Conservation (phyloP, 2,113 vertebrate genomes). For the Phalacrocorax pelagicus region DNA sequence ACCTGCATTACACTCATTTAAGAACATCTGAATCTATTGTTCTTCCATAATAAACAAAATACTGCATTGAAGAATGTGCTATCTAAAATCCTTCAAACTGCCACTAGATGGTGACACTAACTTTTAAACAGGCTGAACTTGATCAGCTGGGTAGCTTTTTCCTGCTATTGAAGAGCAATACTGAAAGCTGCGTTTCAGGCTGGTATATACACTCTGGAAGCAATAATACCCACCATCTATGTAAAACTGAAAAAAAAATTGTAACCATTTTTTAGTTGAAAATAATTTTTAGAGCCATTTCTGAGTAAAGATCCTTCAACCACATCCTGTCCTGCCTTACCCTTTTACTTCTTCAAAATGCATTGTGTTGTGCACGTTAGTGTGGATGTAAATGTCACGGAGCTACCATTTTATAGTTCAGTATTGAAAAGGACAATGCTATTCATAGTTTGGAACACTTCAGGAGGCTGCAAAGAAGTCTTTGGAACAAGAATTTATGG, state of each 20-base stretch:
- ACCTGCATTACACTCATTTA: too few relatives aligned
- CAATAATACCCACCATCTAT: not conserved
- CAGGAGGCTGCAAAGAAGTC: not conserved
- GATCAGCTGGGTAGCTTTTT: not conserved
- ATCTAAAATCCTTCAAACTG: not conserved
- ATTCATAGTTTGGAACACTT: not conserved
- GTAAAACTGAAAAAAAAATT: not conserved
- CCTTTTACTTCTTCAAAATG: not conserved
- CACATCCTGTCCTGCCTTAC: not conserved
- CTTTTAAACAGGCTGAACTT: not conserved
- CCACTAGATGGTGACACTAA: slow-evolving; percentile 44
- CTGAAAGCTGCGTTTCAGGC: not conserved
- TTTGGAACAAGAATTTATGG: not conserved
- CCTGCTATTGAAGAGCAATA: not conserved
- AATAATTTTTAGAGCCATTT: not conserved
- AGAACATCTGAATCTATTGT: accelerated
- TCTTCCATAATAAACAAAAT: not conserved
- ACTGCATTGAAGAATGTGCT: not conserved
- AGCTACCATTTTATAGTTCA: not conserved
- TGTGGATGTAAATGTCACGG: not conserved
- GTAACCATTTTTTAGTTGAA: not conserved
- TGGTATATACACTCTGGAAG: not conserved
- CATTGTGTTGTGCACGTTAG: not conserved
- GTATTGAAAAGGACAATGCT: not conserved
- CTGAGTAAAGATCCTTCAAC: not conserved